phyloP scores from a whole-genome alignment of 2,888 invertebrate species.

The Dexiosoma caninum region DNA sequence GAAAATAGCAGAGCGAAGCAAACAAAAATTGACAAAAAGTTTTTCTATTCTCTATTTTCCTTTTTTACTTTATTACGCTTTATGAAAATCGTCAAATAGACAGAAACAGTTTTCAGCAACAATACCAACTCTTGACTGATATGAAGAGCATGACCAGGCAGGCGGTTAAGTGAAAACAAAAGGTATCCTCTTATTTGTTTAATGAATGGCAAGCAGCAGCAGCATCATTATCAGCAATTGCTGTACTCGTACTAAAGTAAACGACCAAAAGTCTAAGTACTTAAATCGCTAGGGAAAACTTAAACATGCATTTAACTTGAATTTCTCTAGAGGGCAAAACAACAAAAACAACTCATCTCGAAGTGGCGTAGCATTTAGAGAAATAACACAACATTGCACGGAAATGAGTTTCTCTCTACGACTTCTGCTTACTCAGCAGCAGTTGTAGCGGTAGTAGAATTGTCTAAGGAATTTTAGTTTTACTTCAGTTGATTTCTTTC shows the following conservation, averaged over 20 bases:
- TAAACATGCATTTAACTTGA: slow-evolving; percentile 66
- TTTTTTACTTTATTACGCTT: no score
- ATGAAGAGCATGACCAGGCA: slow-evolving; percentile 24
- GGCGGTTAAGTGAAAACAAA: slow-evolving; percentile 35
- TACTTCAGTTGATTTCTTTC: slow-evolving; percentile 12
- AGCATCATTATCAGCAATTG: not conserved
- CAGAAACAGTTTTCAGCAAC: slow-evolving; percentile 3
- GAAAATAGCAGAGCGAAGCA: not conserved
- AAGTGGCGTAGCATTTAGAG: slow-evolving; percentile 6
- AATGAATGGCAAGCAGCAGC: slow-evolving; percentile 15
- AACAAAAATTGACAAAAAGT: slow-evolving; percentile 33
- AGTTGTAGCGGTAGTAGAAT: slow-evolving; percentile 7
- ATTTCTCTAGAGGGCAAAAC: slow-evolving; percentile 60
- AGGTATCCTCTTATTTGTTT: slow-evolving; percentile 50
- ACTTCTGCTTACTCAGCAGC: slow-evolving; percentile 32
- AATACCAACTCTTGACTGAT: slow-evolving; percentile 9
- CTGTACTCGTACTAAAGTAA: not conserved
- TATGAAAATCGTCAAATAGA: slow-evolving; percentile 14
- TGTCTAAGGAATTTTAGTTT: slow-evolving; percentile 41
- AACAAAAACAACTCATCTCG: slow-evolving; percentile 11
- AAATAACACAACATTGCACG: slow-evolving; percentile 42
- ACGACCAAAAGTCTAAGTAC: slow-evolving; percentile 55
- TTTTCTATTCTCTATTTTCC: slow-evolving; percentile 4
- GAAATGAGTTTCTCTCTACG: slow-evolving; percentile 48
- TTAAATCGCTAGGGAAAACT: slow-evolving; percentile 65